Evolutionary conservation across 2,888 invertebrate genomes (phyloP), one percentile per base, ranked within the genome.

Genomic region (Amphipyra tragopoginis): DNA sequence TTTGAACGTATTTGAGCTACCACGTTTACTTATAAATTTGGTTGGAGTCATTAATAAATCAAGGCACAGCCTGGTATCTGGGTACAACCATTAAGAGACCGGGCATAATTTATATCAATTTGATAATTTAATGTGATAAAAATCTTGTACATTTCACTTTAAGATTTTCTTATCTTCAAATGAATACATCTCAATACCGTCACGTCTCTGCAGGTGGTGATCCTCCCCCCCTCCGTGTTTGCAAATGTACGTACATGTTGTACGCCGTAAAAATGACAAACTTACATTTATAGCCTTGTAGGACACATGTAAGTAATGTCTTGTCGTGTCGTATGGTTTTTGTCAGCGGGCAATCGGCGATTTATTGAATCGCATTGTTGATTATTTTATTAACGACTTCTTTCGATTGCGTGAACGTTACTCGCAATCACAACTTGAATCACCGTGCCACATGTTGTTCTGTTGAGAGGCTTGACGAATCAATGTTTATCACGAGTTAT

Each of bases 281-380:
- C 83, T 87, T 83, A 89, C 90, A 89, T 92, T 92, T 91, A 91
- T 91, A 85, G 85, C 86, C 78, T 77, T 84, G 86, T 86, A 83
- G 81, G 87, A 89, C 89, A 87, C 75, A 77, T 86, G 89, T 90
- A 90, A 90, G 86, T 91, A 90, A 93, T 91, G 89, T 83, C 82
- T 83, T 88, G 88, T 89, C 89, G 84, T 82, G 83, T 85, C 82
- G 84, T 89, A 89, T 89, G 86, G 88, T 82, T 89, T 90, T 90
- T 91, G 92, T 93, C 92, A 91, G 92, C 91, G 85, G 90, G 92
- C 88, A 90, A 92, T 92, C 90, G 82, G 83, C 86, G 84, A 93
- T 93, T 93, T 93, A 93, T 93, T 88, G 82, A 87, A 81, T 79
- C 74, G 81, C 83, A 87, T 89, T 89, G 90, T 90, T 90, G 90